These are phyloP conservation scores for Crypturellus tataupa DNA, from an alignment of 2,797 vertebrate genomes.

Conservation along the genomic window DNA sequence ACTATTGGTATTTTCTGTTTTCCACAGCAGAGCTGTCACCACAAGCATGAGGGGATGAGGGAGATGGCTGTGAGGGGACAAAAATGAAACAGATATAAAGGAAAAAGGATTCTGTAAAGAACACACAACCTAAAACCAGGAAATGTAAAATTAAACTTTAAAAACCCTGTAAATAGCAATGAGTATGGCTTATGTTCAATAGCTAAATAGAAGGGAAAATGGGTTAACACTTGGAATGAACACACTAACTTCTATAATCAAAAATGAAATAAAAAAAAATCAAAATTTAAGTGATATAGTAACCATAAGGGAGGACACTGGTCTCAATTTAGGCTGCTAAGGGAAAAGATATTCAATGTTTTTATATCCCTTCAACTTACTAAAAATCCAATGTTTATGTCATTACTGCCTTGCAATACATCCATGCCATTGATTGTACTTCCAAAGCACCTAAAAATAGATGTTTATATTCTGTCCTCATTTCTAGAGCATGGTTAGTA, in stretches of 20 bases:
- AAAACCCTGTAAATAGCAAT: not conserved
- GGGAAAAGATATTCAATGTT: not conserved
- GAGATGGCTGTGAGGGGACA: not conserved
- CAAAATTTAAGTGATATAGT: not conserved
- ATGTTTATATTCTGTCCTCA: not conserved
- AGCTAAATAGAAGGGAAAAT: not conserved
- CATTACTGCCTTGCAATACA: rapidly evolving
- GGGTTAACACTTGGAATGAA: not conserved
- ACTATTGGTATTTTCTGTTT: not conserved
- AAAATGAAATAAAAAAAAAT: not conserved
- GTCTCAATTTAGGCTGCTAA: not conserved
- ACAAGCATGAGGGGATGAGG: not conserved
- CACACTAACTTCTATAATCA: not conserved
- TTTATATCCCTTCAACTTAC: not conserved
- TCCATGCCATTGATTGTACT: not conserved
- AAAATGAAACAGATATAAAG: not conserved
- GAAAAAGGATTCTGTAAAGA: not conserved
- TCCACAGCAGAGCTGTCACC: not conserved
- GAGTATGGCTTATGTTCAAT: not conserved
- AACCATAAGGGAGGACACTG: not conserved
- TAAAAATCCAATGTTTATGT: not conserved
- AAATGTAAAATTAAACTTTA: not conserved
- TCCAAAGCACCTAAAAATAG: not conserved
- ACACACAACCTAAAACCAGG: rapidly evolving
- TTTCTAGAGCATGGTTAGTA: not conserved